phyloP scores from a whole-genome alignment of 2,797 vertebrate genomes.

The Pagetopsis macropterus region DNA sequence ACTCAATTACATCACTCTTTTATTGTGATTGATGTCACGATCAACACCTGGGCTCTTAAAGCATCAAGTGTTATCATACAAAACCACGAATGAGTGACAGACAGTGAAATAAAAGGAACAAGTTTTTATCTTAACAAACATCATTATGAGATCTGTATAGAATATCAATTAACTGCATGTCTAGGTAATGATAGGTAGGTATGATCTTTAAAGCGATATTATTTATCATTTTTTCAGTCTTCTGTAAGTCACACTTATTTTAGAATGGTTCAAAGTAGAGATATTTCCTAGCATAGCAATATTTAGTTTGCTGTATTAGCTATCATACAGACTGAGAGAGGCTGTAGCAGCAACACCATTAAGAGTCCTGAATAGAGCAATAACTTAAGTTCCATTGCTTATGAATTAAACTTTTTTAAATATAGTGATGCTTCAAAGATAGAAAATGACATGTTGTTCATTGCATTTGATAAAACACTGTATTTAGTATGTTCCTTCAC shows the following conservation, averaged over 20 bases:
- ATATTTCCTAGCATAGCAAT: no score
- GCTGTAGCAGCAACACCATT: not conserved
- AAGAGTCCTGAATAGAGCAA: not conserved
- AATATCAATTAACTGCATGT: not conserved
- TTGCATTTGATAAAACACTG: not conserved
- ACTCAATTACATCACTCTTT: slow-evolving; percentile 31
- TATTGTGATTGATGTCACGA: slow-evolving; percentile 30
- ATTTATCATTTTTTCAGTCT: not conserved
- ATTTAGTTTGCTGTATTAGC: no score
- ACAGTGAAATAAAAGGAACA: not conserved
- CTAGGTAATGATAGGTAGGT: not conserved
- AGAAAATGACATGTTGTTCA: not conserved
- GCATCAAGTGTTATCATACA: not conserved
- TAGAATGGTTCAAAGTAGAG: not conserved
- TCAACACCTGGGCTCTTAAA: slow-evolving; percentile 15
- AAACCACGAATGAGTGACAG: not conserved
- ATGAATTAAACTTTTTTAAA: not conserved
- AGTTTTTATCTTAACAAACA: not conserved
- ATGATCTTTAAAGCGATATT: not conserved
- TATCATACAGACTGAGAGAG: not conserved
- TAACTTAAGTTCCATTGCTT: no score
- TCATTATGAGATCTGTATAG: no score
- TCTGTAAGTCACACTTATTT: not conserved
- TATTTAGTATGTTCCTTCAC: not conserved
- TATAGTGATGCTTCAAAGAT: not conserved